A percentile compares a stretch with the other conserved stretches of the same genome.
Conservation (phyloP, 2,888 invertebrate genomes). For the Athrips mouffetella region DNA sequence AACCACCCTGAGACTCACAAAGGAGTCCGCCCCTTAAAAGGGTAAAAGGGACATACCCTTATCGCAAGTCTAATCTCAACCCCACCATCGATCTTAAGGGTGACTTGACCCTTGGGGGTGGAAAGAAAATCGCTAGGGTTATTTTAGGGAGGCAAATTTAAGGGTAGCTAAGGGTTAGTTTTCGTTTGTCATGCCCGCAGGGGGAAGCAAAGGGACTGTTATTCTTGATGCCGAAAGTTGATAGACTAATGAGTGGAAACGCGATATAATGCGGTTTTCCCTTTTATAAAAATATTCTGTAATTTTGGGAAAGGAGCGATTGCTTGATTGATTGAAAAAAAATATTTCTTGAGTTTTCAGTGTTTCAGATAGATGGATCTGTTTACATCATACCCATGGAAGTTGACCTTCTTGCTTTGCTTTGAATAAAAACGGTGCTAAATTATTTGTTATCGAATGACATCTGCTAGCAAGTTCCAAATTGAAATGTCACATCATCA, state of each 20-base stretch:
- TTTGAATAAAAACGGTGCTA: too few species aligned
- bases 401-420: too few species aligned
- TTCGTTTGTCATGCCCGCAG: conserved; percentile 53
- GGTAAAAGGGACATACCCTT: conserved; percentile 50
- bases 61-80: conserved; percentile 71
- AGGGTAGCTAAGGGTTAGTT: conserved; percentile 60
- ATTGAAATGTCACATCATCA: too few species aligned
- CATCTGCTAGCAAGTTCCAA: too few species aligned
- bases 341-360: too few species aligned
- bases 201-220: conserved; percentile 18
- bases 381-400: too few species aligned
- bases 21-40: conserved; percentile 52
- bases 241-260: conserved; percentile 8
- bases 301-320: too few species aligned
- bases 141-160: conserved; percentile 45
- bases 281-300: neutral
- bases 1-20: conserved; percentile 62
- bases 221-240: conserved; percentile 6
- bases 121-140: conserved; percentile 69
- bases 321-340: too few species aligned
- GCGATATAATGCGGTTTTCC: conserved; percentile 10
- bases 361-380: too few species aligned
- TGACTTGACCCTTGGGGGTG: conserved; percentile 67
- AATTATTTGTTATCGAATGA: too few species aligned
- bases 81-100: conserved; percentile 78